These are phyloP conservation scores for Benitochromis conjunctus DNA, from an alignment of 2,113 vertebrate species.

Conservation along the genomic window DNA sequence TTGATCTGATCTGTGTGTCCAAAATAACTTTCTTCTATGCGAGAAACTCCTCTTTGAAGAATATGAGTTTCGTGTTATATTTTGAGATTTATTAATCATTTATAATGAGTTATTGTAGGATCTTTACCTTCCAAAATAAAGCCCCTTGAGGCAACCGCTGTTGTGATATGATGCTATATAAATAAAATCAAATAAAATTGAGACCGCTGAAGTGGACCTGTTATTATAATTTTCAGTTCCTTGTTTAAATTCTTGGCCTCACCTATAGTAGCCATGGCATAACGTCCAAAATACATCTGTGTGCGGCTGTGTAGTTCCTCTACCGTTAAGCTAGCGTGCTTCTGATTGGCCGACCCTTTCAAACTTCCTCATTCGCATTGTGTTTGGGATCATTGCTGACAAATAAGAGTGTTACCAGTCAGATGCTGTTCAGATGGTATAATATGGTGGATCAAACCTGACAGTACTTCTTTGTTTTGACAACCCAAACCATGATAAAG, in stretches of 20 bases:
- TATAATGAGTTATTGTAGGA: not conserved
- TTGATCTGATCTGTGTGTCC: not conserved
- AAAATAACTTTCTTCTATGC: not conserved
- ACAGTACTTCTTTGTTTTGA: not conserved
- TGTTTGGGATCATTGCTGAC: not conserved
- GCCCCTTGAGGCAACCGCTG: not conserved
- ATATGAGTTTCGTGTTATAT: not conserved
- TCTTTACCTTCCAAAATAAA: not conserved
- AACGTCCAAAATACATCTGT: not conserved
- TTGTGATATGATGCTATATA: not conserved
- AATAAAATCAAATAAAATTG: not conserved
- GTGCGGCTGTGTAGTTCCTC: not conserved
- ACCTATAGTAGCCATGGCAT: not conserved
- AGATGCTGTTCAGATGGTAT: not conserved
- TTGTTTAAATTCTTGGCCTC: not conserved
- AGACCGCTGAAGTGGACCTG: not conserved
- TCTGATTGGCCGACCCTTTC: not conserved
- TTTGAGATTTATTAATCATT: not conserved
- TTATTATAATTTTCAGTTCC: not conserved
- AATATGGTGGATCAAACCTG: rapidly evolving
- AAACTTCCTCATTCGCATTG: not conserved
- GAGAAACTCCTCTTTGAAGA: not conserved
- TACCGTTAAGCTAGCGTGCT: not conserved
- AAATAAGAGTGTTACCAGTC: not conserved
- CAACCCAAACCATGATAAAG: not conserved